A percentile compares a stretch with the other conserved stretches of the same genome.
These are phyloP conservation scores for Arctia plantaginis DNA, from an alignment of 2,888 invertebrate genomes.

Conservation along the genomic window DNA sequence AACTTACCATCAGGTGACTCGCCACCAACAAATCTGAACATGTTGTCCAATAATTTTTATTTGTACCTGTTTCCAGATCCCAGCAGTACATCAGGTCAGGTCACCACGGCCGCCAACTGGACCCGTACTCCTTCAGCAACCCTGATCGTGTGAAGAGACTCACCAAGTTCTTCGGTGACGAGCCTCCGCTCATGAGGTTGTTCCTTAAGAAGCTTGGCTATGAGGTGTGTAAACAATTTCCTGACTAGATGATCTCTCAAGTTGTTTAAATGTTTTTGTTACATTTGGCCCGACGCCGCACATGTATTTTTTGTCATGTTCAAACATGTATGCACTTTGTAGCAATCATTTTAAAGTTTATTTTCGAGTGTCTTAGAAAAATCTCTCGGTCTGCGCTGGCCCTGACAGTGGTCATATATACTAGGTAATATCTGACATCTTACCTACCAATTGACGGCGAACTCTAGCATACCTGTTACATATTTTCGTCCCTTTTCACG, in stretches of 20 bases:
- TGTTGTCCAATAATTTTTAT: background rate
- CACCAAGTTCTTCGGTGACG: slow-evolving; percentile 97
- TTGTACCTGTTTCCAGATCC: slow-evolving; percentile 74
- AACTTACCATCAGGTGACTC: background rate
- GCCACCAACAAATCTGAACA: background rate
- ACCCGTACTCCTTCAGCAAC: slow-evolving; percentile 92
- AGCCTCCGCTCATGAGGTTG: slow-evolving; percentile 95
- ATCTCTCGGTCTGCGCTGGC: too few relatives aligned
- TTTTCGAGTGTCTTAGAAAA: too few relatives aligned
- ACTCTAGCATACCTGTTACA: too few relatives aligned
- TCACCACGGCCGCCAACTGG: slow-evolving; percentile 75
- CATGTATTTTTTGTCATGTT: too few relatives aligned
- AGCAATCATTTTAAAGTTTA: too few relatives aligned
- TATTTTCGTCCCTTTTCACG: too few relatives aligned
- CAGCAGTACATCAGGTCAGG: slow-evolving; percentile 88
- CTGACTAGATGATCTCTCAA: background rate
- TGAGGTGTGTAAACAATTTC: slow-evolving; percentile 88
- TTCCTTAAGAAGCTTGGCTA: slow-evolving; percentile 97
- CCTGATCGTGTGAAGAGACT: slow-evolving; percentile 95
- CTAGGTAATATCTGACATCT: too few relatives aligned
- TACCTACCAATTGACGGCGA: too few relatives aligned
- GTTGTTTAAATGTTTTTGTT: too few relatives aligned
- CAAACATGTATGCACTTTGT: too few relatives aligned
- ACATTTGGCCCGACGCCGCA: too few relatives aligned
- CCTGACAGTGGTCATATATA: too few relatives aligned